A percentile compares a stretch with the other conserved stretches of the same genome.
phyloP scores from a whole-genome alignment of 2,888 invertebrate species.

The Cantharis lateralis region DNA sequence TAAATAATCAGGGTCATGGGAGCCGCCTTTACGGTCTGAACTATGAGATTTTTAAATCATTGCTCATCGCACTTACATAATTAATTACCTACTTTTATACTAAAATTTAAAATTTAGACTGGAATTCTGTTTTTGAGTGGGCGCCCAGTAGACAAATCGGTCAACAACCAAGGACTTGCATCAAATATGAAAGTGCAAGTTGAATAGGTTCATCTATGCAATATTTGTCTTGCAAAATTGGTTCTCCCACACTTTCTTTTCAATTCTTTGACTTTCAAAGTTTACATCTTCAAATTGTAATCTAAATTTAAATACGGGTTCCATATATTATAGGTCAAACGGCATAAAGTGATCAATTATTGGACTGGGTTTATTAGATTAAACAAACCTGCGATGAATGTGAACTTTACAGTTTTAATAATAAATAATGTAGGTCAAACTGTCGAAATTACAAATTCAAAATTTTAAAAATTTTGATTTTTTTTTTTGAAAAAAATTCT shows the following conservation, averaged over 20 bases:
- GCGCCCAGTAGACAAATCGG: not conserved
- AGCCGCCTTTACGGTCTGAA: not conserved
- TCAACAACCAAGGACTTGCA: not conserved
- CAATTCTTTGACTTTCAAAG: not conserved
- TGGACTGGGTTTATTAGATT: not conserved
- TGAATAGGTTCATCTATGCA: not conserved
- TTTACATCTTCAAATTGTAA: not conserved
- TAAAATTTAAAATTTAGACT: not conserved
- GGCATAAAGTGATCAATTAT: not conserved
- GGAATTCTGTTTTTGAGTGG: not conserved
- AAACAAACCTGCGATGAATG: not conserved
- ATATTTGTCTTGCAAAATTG: not conserved
- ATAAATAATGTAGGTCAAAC: not conserved
- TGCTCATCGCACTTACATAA: not conserved
- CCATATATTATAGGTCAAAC: not conserved
- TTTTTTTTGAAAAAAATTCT: no score
- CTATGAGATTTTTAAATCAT: constrained; percentile 2
- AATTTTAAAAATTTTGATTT: no score
- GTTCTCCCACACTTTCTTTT: not conserved
- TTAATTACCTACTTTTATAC: not conserved
- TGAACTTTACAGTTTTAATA: not conserved
- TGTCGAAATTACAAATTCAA: not conserved
- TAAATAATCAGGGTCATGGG: constrained; percentile 4
- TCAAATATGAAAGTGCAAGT: not conserved
- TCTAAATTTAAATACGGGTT: not conserved